These are phyloP conservation scores for Hyles lineata DNA, from an alignment of 2,888 invertebrate species.

Conservation along the genomic window DNA sequence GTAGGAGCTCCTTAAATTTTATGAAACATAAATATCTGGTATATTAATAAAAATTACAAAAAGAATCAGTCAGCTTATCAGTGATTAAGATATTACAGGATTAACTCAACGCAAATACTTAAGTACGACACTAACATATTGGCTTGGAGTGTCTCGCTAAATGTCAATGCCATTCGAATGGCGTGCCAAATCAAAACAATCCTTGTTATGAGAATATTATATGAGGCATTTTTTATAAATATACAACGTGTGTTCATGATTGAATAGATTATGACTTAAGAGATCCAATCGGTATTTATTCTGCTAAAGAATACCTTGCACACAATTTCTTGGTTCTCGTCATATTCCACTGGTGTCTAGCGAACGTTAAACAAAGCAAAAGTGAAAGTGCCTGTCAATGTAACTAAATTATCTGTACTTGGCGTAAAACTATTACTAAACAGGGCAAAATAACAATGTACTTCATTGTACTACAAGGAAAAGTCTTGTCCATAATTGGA, in stretches of 20 bases:
- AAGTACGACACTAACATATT: not conserved
- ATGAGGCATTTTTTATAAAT: not conserved
- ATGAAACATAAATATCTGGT: not conserved
- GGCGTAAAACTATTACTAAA: not conserved
- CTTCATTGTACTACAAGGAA: not conserved
- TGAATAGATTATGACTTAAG: not conserved
- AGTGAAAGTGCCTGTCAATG: constrained; percentile 1
- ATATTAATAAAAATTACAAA: not conserved
- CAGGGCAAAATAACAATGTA: not conserved
- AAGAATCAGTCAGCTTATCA: not conserved
- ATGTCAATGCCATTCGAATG: constrained; percentile 44
- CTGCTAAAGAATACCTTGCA: not conserved
- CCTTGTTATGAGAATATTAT: constrained; percentile 3
- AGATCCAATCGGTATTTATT: not conserved
- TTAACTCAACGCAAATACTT: not conserved
- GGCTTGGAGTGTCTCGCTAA: constrained; percentile 31
- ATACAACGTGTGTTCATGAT: not conserved
- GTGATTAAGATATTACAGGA: not conserved
- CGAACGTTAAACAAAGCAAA: constrained; percentile 11
- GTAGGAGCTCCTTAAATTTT: too few species aligned
- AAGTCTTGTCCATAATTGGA: not conserved
- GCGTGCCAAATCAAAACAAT: constrained; percentile 43
- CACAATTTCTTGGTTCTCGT: not conserved
- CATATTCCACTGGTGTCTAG: not conserved
- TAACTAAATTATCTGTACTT: not conserved